Conservation (phyloP, 2,888 invertebrate species). For the Scaptomyza flava region DNA sequence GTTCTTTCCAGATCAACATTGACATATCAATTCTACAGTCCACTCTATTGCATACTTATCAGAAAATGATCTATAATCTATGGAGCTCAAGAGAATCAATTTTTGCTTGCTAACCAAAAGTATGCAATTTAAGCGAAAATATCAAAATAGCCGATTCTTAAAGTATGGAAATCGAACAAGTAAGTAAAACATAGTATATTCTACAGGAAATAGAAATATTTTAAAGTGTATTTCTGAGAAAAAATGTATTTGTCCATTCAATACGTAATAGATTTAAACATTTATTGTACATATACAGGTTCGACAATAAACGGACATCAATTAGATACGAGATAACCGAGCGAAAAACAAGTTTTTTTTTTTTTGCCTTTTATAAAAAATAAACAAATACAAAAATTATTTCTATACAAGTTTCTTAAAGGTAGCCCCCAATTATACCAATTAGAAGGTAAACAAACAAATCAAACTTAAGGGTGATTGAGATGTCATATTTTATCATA, state of each 20-base stretch:
- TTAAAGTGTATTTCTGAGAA: background rate
- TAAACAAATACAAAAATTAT: background rate
- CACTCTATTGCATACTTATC: constrained; percentile 6
- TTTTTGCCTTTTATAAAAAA: background rate
- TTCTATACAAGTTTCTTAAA: background rate
- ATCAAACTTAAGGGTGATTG: background rate
- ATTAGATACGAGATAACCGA: background rate
- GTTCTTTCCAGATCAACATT: background rate
- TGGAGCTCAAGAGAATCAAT: too few species aligned
- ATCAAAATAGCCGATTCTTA: background rate
- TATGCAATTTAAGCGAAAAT: background rate
- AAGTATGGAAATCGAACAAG: background rate
- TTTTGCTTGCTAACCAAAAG: background rate
- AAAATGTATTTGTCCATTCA: background rate
- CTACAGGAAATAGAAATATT: background rate
- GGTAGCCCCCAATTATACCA: background rate
- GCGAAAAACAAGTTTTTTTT: constrained; percentile 6
- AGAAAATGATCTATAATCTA: background rate
- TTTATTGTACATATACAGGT: background rate
- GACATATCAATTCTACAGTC: background rate
- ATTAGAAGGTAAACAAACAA: background rate
- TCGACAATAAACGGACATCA: background rate
- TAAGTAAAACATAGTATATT: background rate
- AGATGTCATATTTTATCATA: background rate
- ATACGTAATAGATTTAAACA: background rate